phyloP scores from a whole-genome alignment of 2,888 invertebrate genomes.

The Xanthorhoe spadicearia region DNA sequence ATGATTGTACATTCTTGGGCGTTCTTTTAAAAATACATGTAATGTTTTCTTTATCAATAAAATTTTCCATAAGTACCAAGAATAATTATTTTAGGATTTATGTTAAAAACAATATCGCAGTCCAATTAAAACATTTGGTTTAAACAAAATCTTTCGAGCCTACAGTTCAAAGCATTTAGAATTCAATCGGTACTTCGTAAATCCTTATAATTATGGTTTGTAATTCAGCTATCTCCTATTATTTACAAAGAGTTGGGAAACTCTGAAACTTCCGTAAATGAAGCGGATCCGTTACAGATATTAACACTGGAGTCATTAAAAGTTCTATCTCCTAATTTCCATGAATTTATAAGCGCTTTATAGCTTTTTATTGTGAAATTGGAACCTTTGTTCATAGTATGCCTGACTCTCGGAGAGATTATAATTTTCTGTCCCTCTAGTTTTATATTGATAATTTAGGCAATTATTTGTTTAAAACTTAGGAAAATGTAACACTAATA shows the following conservation, averaged over 20 bases:
- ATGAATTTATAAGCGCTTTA: constrained; percentile 44
- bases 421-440: background rate
- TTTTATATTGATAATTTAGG: too few species aligned
- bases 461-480: too few species aligned
- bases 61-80: too few species aligned
- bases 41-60: too few species aligned
- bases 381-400: background rate
- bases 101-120: background rate
- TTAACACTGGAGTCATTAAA: constrained; percentile 59
- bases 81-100: background rate
- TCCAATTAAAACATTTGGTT: background rate
- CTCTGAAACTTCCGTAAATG: constrained; percentile 51
- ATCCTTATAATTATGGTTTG: constrained; percentile 21
- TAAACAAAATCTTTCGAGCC: background rate
- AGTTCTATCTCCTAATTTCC: constrained; percentile 51
- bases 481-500: too few species aligned
- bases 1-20: background rate
- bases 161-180: background rate
- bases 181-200: constrained; percentile 14
- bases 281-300: constrained; percentile 53
- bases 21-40: background rate
- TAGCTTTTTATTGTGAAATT: background rate
- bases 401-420: background rate
- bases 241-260: constrained; percentile 47
- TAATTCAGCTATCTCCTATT: constrained; percentile 42